Base-by-base conservation (phyloP, 2,113 vertebrate species). In the Machaerirhynchus nigripectus region DNA sequence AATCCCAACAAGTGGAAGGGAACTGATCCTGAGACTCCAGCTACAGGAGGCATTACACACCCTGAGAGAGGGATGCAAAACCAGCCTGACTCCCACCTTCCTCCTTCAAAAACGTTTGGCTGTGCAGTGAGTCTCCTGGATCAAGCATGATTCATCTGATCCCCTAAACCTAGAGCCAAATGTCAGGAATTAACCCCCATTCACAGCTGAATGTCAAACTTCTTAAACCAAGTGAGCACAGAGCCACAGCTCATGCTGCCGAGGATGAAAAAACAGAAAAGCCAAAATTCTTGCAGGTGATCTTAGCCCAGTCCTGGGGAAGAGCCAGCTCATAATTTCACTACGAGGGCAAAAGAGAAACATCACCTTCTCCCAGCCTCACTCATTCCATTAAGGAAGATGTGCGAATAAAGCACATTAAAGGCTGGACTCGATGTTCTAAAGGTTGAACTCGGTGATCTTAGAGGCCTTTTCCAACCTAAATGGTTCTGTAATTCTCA, bases 21-120 rank as follows among this genome's bases (percentile, higher is more conserved):
- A 63, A 59, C 0, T 5, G 19, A 40, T 47, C 12, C 81, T 4
- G 1, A 60, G 15, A 44, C 0, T 35, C 4, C 33, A 50, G 17
- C 35, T 37, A 12, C 17, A 28, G 46, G 33, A 63, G 17, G 3
- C 4, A 65, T 9, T 26, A 6, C 11, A 49, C 4, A 44, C 8
- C 10, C 9, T 19, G 40, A 8, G 39, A 33, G 19, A 90, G 26
- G 0, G 5, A 47, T 6, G 40, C 40, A 49, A 53, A 73, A 31
- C 3, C 37, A 87, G 49, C n/a, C 20, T 12, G 35, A 42, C 15
- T 68, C 35, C 49, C 61, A 65, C 35, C 22, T 49, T 35, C 56
- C 30, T n/a, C 81, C 37, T 15, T 16, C n/a, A 10, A 7, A 52
- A 40, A 8, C 1, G 28, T 20, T 30, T 4, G 39, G 19, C 42